These are phyloP conservation scores for Stenichneumon culpator DNA, from an alignment of 2,888 invertebrate species.

Conservation along the genomic window DNA sequence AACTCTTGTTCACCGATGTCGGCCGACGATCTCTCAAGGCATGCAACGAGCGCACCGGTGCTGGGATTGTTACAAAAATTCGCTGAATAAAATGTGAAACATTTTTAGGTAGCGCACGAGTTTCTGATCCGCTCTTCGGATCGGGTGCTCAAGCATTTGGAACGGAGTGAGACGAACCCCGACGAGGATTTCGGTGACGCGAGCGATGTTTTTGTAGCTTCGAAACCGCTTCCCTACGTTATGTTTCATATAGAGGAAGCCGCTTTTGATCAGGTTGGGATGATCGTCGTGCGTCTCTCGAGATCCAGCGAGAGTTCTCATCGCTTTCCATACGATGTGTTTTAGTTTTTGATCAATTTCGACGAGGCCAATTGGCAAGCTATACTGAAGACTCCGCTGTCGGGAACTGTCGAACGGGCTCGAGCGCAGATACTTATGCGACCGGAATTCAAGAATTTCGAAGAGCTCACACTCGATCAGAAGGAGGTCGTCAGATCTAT, in stretches of 20 bases:
- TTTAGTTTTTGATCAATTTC: slow-evolving; percentile 85
- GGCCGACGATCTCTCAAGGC: slow-evolving; percentile 84
- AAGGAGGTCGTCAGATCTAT: slow-evolving; percentile 78
- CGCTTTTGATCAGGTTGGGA: slow-evolving; percentile 91
- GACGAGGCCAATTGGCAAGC: slow-evolving; percentile 86
- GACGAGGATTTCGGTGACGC: slow-evolving; percentile 65
- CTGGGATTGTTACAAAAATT: slow-evolving; percentile 1
- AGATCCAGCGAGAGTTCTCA: not conserved
- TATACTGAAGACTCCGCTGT: slow-evolving; percentile 85
- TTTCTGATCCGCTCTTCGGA: slow-evolving; percentile 90
- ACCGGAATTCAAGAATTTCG: slow-evolving; percentile 86
- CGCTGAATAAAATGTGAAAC: slow-evolving; percentile 4
- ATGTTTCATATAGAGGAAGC: slow-evolving; percentile 93
- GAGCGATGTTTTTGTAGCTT: slow-evolving; percentile 65
- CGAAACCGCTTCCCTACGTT: slow-evolving; percentile 88
- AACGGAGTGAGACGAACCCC: slow-evolving; percentile 76
- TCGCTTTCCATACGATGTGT: slow-evolving; percentile 48
- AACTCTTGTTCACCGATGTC: slow-evolving; percentile 80
- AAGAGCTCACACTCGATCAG: slow-evolving; percentile 76
- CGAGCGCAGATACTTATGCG: slow-evolving; percentile 85
- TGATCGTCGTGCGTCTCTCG: not conserved
- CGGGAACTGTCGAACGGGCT: slow-evolving; percentile 85
- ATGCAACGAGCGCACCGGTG: slow-evolving; percentile 12
- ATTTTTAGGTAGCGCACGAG: slow-evolving; percentile 88
- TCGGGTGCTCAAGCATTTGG: slow-evolving; percentile 87